A percentile compares a stretch with the other conserved stretches of the same genome.
phyloP scores from a whole-genome alignment of 2,797 vertebrate genomes.

The Acanthopagrus latus region DNA sequence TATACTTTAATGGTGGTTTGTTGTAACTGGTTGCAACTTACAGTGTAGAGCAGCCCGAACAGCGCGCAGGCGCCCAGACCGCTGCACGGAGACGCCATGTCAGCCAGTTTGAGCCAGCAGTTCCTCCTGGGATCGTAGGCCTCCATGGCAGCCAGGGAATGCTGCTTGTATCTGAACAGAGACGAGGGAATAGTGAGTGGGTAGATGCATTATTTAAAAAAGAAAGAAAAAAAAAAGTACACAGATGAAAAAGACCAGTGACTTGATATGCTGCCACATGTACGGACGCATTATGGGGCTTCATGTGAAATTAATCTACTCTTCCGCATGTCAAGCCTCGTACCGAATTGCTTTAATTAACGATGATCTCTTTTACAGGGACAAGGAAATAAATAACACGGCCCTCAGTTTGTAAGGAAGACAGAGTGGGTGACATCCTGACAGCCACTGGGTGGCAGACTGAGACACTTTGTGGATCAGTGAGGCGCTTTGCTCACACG shows the following conservation, averaged over 20 bases:
- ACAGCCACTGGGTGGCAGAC: conserved; percentile 58
- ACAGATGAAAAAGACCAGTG: not conserved
- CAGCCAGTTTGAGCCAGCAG: conserved; percentile 83
- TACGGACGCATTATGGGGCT: too few relatives aligned
- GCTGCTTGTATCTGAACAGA: conserved; percentile 80
- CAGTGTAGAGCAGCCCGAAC: conserved; percentile 87
- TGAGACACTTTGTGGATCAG: conserved; percentile 8
- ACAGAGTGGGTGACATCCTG: not conserved
- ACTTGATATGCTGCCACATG: not conserved
- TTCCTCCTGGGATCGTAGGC: conserved; percentile 84
- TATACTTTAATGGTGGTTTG: not conserved
- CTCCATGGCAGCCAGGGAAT: conserved; percentile 85
- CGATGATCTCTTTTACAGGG: not conserved
- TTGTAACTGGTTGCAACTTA: conserved; percentile 47
- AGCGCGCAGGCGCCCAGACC: conserved; percentile 87
- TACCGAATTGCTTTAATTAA: not conserved
- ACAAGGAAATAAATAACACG: not conserved
- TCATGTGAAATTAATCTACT: not conserved
- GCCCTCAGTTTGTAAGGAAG: not conserved
- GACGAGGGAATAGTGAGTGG: not conserved
- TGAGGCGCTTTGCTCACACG: not conserved
- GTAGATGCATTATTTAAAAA: conserved; percentile 7
- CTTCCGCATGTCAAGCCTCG: not conserved
- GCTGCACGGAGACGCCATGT: conserved; percentile 84
- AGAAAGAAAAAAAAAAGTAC: not conserved